Evolutionary conservation across 64 coral and sea anemone genomes (phyloP), one percentile per base, ranked within the genome.

Genomic region (Actinia equina): DNA sequence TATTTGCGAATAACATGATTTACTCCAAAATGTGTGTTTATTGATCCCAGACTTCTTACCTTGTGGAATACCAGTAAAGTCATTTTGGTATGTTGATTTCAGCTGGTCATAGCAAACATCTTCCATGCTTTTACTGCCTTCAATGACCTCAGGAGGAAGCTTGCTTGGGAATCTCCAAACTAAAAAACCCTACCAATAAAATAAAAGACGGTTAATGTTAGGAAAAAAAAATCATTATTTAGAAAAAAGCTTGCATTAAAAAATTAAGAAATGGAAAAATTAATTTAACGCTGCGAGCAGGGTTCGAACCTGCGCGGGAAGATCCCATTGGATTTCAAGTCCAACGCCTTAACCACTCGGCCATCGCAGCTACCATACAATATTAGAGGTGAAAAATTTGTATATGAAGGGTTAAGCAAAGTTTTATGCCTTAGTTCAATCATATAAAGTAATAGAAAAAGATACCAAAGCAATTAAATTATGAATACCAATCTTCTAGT

Each of bases 291-390:
- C 83, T 85, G 83, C 83, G 83, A 85, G 83, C 83, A 85, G 83
- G 83, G 83, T 85, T 85, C 83, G 83, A 85, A 85, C 83, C 83
- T 85, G 83, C 83, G 83, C 83, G 83, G 83, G 83, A 85, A 85
- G 17, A 87, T 59, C 90, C 83, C 87, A 96, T 96, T 93, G 91
- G 94, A 96, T 96, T 93, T 96, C 91, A 96, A 96, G 91, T 96
- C 94, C 94, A 96, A 96, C 90, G 94, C 94, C 94, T 96, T 96
- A 96, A 96, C 94, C 91, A 96, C 94, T 96, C 91, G 91, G 94
- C 94, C 94, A 96, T 96, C 91, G 89, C 88, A 96, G 94, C 94
- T 52, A 0, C 5, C 13, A 79, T 3, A 56, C 1, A n/a, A n/a
- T n/a, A n/a, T n/a, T n/a, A n/a, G n/a, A n/a, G 55, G 19, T 61